Conservation (phyloP, 2,797 vertebrate genomes). For the Microtus obscurus region DNA sequence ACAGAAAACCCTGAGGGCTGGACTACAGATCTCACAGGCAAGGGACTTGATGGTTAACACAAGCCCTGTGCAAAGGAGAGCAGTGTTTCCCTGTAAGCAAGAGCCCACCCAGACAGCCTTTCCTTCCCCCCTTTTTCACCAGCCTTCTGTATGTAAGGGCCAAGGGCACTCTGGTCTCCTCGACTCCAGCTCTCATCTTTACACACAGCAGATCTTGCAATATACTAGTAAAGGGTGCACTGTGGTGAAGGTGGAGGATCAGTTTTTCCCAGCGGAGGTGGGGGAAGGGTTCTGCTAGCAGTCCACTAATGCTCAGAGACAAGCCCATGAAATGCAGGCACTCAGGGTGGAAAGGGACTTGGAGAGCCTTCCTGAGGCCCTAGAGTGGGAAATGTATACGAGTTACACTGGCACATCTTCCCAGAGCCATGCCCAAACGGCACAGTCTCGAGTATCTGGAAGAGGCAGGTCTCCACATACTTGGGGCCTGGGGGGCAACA, state of each 20-base stretch:
- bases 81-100: not conserved
- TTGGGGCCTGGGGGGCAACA: not conserved
- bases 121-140: not conserved
- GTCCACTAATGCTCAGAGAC: not conserved
- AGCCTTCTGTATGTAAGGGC: not conserved
- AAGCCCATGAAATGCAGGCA: not conserved
- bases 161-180: accelerated
- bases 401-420: not conserved
- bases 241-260: not conserved
- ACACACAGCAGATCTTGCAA: too few relatives aligned
- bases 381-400: too few relatives aligned
- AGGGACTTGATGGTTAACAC: too few relatives aligned
- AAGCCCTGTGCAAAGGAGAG: too few relatives aligned
- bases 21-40: not conserved
- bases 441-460: not conserved
- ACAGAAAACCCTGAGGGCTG: not conserved
- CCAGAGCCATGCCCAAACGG: not conserved
- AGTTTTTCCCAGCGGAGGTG: not conserved
- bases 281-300: not conserved
- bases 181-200: not conserved
- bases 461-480: not conserved
- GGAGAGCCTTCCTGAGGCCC: not conserved
- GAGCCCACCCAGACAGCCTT: not conserved
- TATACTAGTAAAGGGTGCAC: not conserved
- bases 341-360: too few relatives aligned